A percentile compares a stretch with the other conserved stretches of the same genome.
Evolutionary conservation across 2,797 vertebrate genomes (phyloP).

Genomic region (Cygnus olor): DNA sequence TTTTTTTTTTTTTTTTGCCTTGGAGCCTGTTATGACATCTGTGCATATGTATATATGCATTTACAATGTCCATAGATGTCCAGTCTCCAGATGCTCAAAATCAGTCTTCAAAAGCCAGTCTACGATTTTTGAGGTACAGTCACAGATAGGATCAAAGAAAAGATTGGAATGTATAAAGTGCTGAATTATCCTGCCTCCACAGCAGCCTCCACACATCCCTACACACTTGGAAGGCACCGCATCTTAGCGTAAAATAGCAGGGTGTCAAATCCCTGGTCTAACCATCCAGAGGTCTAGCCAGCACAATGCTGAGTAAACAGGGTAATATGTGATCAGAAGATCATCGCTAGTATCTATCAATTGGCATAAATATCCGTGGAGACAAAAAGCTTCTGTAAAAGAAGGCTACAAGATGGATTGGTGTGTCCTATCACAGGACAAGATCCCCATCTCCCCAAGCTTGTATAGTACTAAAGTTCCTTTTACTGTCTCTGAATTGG

Average conservation of each 20-base stretch:
- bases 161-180: neutral
- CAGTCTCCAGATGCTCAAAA: neutral
- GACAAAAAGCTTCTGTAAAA: neutral
- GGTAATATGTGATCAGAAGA: neutral
- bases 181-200: neutral
- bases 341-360: neutral
- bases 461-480: neutral
- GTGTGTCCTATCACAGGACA: neutral
- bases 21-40: neutral
- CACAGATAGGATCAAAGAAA: neutral
- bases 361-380: neutral
- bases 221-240: neutral
- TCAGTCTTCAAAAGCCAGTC: neutral
- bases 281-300: neutral
- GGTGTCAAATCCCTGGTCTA: neutral
- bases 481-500: neutral
- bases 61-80: neutral
- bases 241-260: neutral
- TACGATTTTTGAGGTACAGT: neutral
- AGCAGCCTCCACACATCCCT: neutral
- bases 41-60: neutral
- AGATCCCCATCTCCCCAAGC: neutral
- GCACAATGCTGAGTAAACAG: neutral
- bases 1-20: neutral
- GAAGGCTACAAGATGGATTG: neutral